Base-by-base conservation (phyloP, 2,888 invertebrate species). In the Pegoplata infirma region DNA sequence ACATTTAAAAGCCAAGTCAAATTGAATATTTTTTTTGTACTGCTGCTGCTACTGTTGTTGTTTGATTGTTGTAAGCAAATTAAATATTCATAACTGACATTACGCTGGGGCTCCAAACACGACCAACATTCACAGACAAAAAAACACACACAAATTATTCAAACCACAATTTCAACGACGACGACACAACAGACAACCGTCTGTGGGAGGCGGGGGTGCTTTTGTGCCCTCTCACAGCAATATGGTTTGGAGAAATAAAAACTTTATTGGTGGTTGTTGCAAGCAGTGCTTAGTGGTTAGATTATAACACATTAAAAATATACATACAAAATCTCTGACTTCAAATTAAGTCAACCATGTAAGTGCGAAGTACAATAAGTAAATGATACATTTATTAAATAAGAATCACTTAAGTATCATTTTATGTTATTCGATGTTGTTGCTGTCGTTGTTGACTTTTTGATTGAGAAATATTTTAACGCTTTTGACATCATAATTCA, bases 11-110 rank as follows among this genome's bases (percentile, higher is more conserved):
- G 79, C 67, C 79, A 76, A 75, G 75, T 53, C 71, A 67, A 75
- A 79, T 79, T 72, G 55, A 79, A 71, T 78, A 46, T 69, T 78
- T 67, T 74, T 44, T 53, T 63, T 71, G 47, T 23, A 12, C n/a
- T n/a, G n/a, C n/a, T n/a, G n/a, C n/a, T n/a, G n/a, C n/a, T n/a
- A n/a, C n/a, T 69, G 25, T 51, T 19, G 47, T 47, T 69, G 36
- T 51, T 74, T 56, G 47, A 44, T 56, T 74, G 55, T 67, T 55
- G 17, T n/a, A 47, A 63, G 55, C 72, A 68, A 82, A 84, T 87
- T 85, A 87, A 86, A 81, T 87, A 87, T 87, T 87, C 87, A 87
- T 86, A 87, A 86, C 84, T 81, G 82, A 32, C 74, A 74, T 71
- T 68, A 71, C 72, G 79, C 67, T 64, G 64, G 77, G 72, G 71